Conservation (phyloP, 1,140 invertebrate genomes). For the Ostrea edulis region DNA sequence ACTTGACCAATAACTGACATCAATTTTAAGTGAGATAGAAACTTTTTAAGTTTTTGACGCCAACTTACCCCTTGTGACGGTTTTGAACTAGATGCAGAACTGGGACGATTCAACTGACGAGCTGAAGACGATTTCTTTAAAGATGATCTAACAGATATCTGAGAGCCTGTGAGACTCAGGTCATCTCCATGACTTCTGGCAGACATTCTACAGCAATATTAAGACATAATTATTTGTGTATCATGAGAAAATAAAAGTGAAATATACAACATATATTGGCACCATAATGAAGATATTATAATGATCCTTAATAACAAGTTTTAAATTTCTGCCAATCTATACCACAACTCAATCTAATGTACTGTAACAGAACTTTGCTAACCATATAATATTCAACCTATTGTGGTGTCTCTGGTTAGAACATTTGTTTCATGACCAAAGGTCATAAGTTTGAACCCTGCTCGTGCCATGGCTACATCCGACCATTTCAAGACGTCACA, state of each 20-base stretch:
- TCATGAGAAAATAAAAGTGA: background rate
- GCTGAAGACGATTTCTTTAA: conserved; percentile 58
- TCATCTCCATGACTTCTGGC: conserved; percentile 65
- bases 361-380: too few relatives aligned
- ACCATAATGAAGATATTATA: background rate
- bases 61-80: conserved; percentile 45
- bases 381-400: too few relatives aligned
- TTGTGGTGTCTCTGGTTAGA: too few relatives aligned
- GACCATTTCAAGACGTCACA: too few relatives aligned
- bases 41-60: background rate
- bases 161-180: conserved; percentile 74
- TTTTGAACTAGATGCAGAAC: conserved; percentile 63
- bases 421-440: too few relatives aligned
- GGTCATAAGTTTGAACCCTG: too few relatives aligned
- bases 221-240: background rate
- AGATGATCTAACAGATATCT: conserved; percentile 66
- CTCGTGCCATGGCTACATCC: too few relatives aligned
- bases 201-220: conserved; percentile 59
- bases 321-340: too few relatives aligned
- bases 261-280: background rate
- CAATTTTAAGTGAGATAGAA: background rate
- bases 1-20: background rate
- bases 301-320: too few relatives aligned
- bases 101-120: conserved; percentile 58
- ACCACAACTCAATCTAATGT: too few relatives aligned